Base-by-base conservation (phyloP, 1,140 invertebrate genomes). In the Trinorchestia longiramus region DNA sequence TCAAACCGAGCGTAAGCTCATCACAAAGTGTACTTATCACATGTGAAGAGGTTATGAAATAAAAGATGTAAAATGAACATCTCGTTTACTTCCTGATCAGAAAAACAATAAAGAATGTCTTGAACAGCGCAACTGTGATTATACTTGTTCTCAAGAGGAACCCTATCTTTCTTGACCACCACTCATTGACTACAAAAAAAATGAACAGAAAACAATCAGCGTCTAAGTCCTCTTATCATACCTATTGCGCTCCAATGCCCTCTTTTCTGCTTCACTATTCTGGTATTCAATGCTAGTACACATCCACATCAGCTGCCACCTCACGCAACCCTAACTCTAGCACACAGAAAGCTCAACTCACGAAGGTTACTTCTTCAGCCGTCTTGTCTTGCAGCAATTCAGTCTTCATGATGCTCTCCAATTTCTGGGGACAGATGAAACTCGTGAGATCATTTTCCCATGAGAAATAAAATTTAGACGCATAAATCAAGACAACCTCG, bases 321-420 rank as follows among this genome's bases (percentile, higher is more conserved):
- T 15, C 62, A 23, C 62, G 1, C 62, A 77, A 28, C 11, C 62
- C 62, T 3, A 53, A 8, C 47, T 53, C 47, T 19, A 6, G 6
- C 19, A 53, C 47, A 19, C 19, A 53, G 19, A 19, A 6, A 53
- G 47, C 47, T 53, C 47, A 43, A 90, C 88, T 90, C 41, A 90
- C 88, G 43, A 42, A 90, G 43, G 88, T 90, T 42, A 90, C 88
- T 90, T 90, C 88, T 36, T 90, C 88, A 43, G 88, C 88, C 8
- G n/a, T 90, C 88, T 90, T 90, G 41, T 90, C n/a, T 41, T 43
- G 88, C n/a, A 90, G 88, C 41, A 90, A 43, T 4, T 90, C 88
- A 4, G 88, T 90, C 41, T 90, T 90, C 88, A 90, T 90, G 88
- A 90, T 90, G 88, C 88, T 90, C 41, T 90, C 88, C 41, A 90